Conservation (phyloP, 2,888 invertebrate species). For the Lasioglossum figueresi region DNA sequence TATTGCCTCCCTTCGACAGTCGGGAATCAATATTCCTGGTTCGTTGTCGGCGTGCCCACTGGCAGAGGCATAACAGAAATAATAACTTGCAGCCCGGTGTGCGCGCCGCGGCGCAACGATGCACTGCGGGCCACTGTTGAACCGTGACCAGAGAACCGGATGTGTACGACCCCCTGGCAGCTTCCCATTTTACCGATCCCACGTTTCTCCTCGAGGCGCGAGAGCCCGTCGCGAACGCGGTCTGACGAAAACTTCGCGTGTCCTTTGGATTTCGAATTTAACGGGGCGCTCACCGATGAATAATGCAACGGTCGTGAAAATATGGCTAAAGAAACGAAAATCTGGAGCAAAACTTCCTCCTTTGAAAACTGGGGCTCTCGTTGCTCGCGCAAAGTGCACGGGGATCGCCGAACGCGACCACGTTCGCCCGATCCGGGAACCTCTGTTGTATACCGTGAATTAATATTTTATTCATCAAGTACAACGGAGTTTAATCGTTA, state of each 20-base stretch:
- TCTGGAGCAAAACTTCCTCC: not conserved
- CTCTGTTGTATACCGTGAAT: too few species aligned
- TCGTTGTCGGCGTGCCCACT: constrained; percentile 38
- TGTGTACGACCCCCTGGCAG: constrained; percentile 19
- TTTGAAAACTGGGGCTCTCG: not conserved
- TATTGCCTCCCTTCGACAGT: constrained; percentile 74
- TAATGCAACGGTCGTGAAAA: not conserved
- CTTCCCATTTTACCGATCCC: constrained; percentile 22
- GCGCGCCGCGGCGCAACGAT: constrained; percentile 19
- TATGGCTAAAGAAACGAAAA: constrained; percentile 1
- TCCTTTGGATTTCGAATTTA: constrained; percentile 6
- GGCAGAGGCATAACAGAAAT: constrained; percentile 53
- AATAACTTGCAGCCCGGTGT: constrained; percentile 45
- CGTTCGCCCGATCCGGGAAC: not conserved
- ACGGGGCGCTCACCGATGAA: not conserved
- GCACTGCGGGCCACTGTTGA: constrained; percentile 6
- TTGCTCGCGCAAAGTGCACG: not conserved
- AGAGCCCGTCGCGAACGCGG: not conserved
- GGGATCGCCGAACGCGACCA: not conserved
- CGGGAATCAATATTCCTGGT: constrained; percentile 62
- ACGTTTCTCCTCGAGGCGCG: not conserved
- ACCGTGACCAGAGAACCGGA: constrained; percentile 33
- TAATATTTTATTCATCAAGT: too few species aligned
- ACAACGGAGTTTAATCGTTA: too few species aligned
- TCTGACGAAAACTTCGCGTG: not conserved